Percentiles rank a stretch among this genome's conserved stretches.
Conservation (phyloP, 2,797 vertebrate species). For the Acanthurus lineatus region DNA sequence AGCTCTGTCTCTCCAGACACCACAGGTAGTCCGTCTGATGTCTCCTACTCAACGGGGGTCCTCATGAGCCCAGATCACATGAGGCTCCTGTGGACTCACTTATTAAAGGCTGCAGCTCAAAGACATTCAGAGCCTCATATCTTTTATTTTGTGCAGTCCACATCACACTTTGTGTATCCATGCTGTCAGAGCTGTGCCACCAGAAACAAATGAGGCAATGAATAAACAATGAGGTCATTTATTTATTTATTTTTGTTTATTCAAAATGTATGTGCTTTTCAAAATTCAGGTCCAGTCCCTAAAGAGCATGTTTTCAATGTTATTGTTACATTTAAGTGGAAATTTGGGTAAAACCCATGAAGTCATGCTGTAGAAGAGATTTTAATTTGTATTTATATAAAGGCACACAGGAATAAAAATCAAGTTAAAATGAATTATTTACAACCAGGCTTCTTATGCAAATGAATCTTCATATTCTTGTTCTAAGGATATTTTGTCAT, state of each 20-base stretch:
- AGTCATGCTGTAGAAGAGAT: neutral
- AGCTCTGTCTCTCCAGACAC: slow-evolving; percentile 43
- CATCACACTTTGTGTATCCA: slow-evolving; percentile 29
- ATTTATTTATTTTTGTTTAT: neutral
- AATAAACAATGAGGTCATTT: slow-evolving; percentile 45
- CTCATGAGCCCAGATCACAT: slow-evolving; percentile 65
- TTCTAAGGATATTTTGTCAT: neutral
- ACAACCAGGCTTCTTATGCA: neutral
- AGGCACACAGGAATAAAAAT: neutral
- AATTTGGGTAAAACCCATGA: neutral
- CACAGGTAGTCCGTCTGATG: slow-evolving; percentile 73
- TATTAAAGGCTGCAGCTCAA: slow-evolving; percentile 72
- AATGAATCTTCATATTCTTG: slow-evolving; percentile 9
- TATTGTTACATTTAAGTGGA: neutral
- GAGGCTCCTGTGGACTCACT: slow-evolving; percentile 59
- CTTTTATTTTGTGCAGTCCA: slow-evolving; percentile 35
- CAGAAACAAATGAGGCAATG: slow-evolving; percentile 33
- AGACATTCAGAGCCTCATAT: slow-evolving; percentile 55
- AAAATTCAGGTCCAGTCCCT: neutral
- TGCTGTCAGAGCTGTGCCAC: slow-evolving; percentile 14
- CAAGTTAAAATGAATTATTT: slow-evolving; percentile 3
- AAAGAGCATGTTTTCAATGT: neutral
- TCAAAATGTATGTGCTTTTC: neutral
- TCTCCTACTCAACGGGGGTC: slow-evolving; percentile 57
- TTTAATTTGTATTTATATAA: neutral